Evolutionary conservation across 2,113 vertebrate species (phyloP).

Genomic region (Syngnathus scovelli): DNA sequence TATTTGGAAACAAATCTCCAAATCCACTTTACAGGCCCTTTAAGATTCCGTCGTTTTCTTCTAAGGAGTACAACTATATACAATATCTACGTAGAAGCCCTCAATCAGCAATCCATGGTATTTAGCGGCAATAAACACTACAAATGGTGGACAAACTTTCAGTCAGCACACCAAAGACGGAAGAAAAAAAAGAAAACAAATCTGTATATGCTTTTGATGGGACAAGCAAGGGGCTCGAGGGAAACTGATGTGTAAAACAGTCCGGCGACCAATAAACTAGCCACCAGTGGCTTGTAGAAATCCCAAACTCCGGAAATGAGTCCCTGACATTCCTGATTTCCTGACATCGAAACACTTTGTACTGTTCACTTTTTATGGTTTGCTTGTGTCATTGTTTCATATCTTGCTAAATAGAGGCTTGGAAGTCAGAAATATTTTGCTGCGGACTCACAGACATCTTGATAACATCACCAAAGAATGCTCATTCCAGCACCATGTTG

Average conservation of each 20-base stretch:
- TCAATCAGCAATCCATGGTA: not conserved
- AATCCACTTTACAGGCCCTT: too few species aligned
- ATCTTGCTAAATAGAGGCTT: not conserved
- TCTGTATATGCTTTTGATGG: not conserved
- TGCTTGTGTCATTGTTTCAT: not conserved
- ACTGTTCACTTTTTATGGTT: not conserved
- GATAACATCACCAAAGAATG: constrained; percentile 24
- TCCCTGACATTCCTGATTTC: constrained; percentile 1
- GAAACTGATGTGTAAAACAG: not conserved
- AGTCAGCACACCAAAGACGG: not conserved
- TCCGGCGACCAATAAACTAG: not conserved
- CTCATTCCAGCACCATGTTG: constrained; percentile 16
- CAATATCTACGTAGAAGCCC: not conserved
- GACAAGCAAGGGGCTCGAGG: not conserved
- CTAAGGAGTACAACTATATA: too few species aligned
- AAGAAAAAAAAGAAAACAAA: not conserved
- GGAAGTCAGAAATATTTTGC: constrained; percentile 44
- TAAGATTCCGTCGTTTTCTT: too few species aligned
- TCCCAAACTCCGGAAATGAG: not conserved
- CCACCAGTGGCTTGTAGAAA: not conserved
- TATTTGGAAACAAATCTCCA: too few species aligned
- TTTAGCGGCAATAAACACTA: not conserved
- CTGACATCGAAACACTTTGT: not conserved
- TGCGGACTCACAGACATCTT: constrained; percentile 32
- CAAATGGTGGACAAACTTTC: not conserved